Evolutionary conservation across 2,888 invertebrate species (phyloP).

Genomic region (Idaea biselata): DNA sequence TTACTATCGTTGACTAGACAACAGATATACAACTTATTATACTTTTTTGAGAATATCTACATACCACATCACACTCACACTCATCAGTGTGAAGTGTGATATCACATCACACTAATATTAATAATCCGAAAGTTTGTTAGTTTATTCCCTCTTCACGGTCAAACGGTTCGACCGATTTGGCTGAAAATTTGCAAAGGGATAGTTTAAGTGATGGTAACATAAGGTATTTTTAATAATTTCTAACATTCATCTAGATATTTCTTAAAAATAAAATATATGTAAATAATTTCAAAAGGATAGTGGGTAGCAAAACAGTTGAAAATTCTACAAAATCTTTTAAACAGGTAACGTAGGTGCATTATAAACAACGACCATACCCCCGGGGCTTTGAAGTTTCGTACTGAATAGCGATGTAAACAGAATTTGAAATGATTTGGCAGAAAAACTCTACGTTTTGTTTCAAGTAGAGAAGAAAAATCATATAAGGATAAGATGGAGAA

Average conservation of each 20-base stretch:
- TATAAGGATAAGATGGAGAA: neutral
- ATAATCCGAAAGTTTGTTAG: too few relatives aligned
- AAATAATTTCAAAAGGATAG: neutral
- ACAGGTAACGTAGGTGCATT: constrained; percentile 26
- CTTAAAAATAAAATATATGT: neutral
- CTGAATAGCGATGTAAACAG: constrained; percentile 30
- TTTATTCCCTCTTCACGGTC: too few relatives aligned
- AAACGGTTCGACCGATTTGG: too few relatives aligned
- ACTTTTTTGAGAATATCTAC: too few relatives aligned
- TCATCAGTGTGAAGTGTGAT: too few relatives aligned
- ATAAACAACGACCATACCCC: constrained; percentile 30
- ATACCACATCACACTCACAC: too few relatives aligned
- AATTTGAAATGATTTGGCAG: constrained; percentile 39
- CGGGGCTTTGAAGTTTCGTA: neutral
- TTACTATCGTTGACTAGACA: too few relatives aligned
- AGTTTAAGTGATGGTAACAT: too few relatives aligned
- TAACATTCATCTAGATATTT: neutral
- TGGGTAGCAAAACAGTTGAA: neutral
- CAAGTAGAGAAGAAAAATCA: neutral
- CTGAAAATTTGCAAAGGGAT: too few relatives aligned
- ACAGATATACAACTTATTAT: too few relatives aligned
- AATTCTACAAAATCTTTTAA: constrained; percentile 3
- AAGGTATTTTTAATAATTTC: too few relatives aligned
- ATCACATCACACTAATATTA: too few relatives aligned
- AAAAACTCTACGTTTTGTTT: constrained; percentile 26